A percentile compares a stretch with the other conserved stretches of the same genome.
Conservation (phyloP, 2,888 invertebrate genomes). For the Apamea anceps region DNA sequence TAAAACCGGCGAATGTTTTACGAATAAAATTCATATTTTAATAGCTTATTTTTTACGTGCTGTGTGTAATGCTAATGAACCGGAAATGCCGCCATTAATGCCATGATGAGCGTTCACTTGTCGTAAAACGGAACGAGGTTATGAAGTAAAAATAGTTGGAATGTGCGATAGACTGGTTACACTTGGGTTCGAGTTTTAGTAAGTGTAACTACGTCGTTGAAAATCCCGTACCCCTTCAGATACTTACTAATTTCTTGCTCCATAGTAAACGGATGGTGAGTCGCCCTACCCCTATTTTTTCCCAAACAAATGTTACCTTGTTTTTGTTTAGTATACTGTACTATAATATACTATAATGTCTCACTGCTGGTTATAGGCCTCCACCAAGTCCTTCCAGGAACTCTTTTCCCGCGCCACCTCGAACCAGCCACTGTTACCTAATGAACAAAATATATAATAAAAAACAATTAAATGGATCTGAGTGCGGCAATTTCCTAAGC, state of each 20-base stretch:
- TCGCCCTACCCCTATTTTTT: neutral
- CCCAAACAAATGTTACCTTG: neutral
- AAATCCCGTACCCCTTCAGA: neutral
- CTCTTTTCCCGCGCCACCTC: too few species aligned
- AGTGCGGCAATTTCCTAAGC: neutral
- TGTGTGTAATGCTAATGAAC: conserved; percentile 67
- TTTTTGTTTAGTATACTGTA: too few species aligned
- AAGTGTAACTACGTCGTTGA: neutral
- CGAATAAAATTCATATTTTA: conserved; percentile 61
- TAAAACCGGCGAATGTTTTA: conserved; percentile 62
- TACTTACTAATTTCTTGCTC: neutral
- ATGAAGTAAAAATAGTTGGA: conserved; percentile 63
- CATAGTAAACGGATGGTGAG: neutral
- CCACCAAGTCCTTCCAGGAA: too few species aligned
- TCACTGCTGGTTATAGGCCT: too few species aligned
- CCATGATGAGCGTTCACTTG: conserved; percentile 68
- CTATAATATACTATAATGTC: too few species aligned
- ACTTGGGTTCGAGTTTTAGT: neutral
- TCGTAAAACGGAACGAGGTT: conserved; percentile 70
- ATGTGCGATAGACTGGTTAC: conserved; percentile 24
- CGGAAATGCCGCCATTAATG: conserved; percentile 67
- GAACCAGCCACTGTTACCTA: too few species aligned
- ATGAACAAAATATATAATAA: too few species aligned
- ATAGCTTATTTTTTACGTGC: conserved; percentile 61
- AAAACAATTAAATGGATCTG: too few species aligned